Base-by-base conservation (phyloP, 2,888 invertebrate species). In the Ophraella communa region DNA sequence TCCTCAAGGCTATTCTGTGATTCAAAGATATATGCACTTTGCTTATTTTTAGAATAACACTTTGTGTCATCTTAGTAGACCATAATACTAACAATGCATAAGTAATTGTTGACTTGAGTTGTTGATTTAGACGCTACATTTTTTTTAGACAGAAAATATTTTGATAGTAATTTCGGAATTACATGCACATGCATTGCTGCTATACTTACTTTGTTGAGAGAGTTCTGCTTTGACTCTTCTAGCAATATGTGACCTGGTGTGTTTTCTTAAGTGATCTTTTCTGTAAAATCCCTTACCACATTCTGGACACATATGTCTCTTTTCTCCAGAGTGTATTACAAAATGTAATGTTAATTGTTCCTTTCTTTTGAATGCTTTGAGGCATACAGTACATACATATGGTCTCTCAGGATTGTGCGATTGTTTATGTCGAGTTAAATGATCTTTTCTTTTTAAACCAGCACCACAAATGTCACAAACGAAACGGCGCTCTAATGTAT, bases 381-480 rank as follows among this genome's bases (percentile, higher is more conserved):
- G 86, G 79, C 94, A 94, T 60, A 94, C 93, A 64, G 92, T 90
- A 84, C 94, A 94, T 10, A 92, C 92, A 83, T 92, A 94, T 59
- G 94, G 94, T 73, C 94, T 86, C 81, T 94, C 94, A 0, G 94
- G 93, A 84, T 93, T 94, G 83, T 94, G 94, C 55, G 92, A 92
- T 78, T 93, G 90, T 81, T 94, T 94, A 83, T 94, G 94, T 11
- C 94, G 87, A 3, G 93, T 93, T 73, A 94, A 83, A 79, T 94
- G 94, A 83, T 94, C 94, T 78, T 94, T 94, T 63, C 94, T 88
- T 79, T 94, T 94, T 8, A 94, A 81, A 0, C 94, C 94, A 23
- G 94, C 94, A 71, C 94, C 94, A 79, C 94, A 94, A 61, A 94
- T 93, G 82, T 94, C 94, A 81, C 94, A 94, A 65, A 94, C 92